phyloP scores from a whole-genome alignment of 2,113 vertebrate species.

The Pleuronectes platessa region DNA sequence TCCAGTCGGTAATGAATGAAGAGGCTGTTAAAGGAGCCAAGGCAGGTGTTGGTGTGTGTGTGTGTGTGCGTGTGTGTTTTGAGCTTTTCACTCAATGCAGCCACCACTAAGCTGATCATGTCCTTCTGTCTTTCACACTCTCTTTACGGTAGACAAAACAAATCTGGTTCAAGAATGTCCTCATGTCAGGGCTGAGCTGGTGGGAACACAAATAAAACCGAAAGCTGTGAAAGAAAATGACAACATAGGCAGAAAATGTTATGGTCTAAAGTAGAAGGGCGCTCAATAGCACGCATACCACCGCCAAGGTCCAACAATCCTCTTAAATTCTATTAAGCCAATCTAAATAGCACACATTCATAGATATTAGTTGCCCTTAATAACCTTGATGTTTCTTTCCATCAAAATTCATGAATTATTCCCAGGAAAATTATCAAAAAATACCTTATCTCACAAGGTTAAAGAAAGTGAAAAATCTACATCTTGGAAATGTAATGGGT shows the following conservation, averaged over 20 bases:
- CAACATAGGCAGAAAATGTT: background rate
- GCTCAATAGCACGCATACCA: too few species aligned
- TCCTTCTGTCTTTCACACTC: slow-evolving; percentile 55
- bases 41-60: slow-evolving; percentile 68
- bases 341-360: too few species aligned
- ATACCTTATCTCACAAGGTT: too few species aligned
- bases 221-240: slow-evolving; percentile 10
- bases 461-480: too few species aligned
- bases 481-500: too few species aligned
- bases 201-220: slow-evolving; percentile 17
- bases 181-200: slow-evolving; percentile 26
- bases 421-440: too few species aligned
- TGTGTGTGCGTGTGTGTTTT: slow-evolving; percentile 3
- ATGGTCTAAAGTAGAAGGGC: too few species aligned
- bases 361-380: too few species aligned
- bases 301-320: too few species aligned
- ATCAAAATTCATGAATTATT: too few species aligned
- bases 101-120: slow-evolving; percentile 13
- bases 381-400: too few species aligned
- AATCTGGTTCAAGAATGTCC: slow-evolving; percentile 56
- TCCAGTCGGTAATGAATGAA: slow-evolving; percentile 73
- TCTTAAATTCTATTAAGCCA: too few species aligned
- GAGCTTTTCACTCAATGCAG: background rate
- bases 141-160: slow-evolving; percentile 76
- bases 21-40: slow-evolving; percentile 69